phyloP scores from a whole-genome alignment of 30 jellyfish, hydroid and myxozoan genomes.

The Hydractinia symbiolongicarpus region DNA sequence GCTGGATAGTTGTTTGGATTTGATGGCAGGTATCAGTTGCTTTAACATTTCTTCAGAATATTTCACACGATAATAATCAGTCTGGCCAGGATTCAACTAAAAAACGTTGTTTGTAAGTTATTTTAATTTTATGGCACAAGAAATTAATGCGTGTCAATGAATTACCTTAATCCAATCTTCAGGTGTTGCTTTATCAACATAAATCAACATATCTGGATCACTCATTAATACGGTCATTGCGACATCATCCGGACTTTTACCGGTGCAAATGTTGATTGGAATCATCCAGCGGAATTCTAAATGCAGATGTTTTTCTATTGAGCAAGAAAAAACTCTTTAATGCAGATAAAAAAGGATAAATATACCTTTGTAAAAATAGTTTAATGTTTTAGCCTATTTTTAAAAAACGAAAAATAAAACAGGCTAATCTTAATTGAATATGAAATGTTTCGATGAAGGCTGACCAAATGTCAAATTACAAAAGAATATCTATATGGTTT shows the following conservation, averaged over 20 bases:
- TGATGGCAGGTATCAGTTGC: conserved; percentile 67
- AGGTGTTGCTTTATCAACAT: conserved; percentile 52
- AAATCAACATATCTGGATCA: conserved; percentile 88
- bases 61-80: conserved; percentile 80
- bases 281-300: conserved; percentile 27
- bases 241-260: conserved; percentile 49
- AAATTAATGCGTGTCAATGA: conserved; percentile 22
- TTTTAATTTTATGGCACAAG: not conserved
- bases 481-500: too few species aligned
- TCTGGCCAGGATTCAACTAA: conserved; percentile 32
- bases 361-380: too few species aligned
- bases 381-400: too few species aligned
- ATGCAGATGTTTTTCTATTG: too few species aligned
- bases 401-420: too few species aligned
- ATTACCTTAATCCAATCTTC: conserved; percentile 74
- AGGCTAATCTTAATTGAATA: too few species aligned
- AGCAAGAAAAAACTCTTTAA: too few species aligned
- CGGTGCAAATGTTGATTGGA: conserved; percentile 43
- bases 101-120: not conserved
- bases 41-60: conserved; percentile 82
- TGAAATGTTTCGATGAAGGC: too few species aligned
- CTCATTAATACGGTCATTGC: conserved; percentile 49
- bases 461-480: too few species aligned
- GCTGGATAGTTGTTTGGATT: conserved; percentile 40
- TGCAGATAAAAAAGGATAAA: too few species aligned